Conservation (phyloP, 2,797 vertebrate genomes). For the Sylvilagus floridanus region DNA sequence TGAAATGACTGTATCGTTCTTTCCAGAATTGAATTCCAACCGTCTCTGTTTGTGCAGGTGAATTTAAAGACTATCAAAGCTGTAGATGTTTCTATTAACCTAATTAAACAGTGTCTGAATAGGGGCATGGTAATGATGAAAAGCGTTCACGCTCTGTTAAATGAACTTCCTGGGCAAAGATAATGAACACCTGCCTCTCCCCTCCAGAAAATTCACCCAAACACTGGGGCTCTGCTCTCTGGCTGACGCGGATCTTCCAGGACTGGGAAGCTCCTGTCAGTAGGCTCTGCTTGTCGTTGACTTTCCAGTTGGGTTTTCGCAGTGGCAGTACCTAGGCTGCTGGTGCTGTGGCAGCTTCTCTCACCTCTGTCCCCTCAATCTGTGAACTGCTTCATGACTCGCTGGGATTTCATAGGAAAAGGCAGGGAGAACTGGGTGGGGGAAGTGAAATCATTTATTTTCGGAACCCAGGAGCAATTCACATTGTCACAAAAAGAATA, state of each 20-base stretch:
- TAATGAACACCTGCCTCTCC: neutral
- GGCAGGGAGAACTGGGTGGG: neutral
- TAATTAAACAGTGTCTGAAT: conserved; percentile 70
- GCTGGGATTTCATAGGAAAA: neutral
- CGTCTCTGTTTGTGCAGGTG: conserved; percentile 43
- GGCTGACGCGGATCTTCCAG: conserved; percentile 34
- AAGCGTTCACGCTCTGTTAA: conserved; percentile 7
- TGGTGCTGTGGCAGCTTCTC: neutral
- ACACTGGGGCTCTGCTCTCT: conserved; percentile 5
- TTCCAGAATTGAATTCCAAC: conserved; percentile 70
- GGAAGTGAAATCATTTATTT: neutral
- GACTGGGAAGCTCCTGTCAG: neutral
- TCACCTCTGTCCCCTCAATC: neutral
- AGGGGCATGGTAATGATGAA: conserved; percentile 41
- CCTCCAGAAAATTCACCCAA: neutral
- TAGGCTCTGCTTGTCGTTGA: neutral
- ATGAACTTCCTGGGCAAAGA: conserved; percentile 21
- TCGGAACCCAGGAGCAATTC: neutral
- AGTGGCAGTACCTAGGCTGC: neutral
- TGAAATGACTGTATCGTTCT: conserved; percentile 44
- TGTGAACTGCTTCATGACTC: neutral
- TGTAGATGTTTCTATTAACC: conserved; percentile 76
- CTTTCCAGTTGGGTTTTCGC: neutral
- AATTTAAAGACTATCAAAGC: conserved; percentile 67
- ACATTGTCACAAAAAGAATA: neutral